Conservation (phyloP, 2,888 invertebrate species). For the Caenorhabditis sp. region DNA sequence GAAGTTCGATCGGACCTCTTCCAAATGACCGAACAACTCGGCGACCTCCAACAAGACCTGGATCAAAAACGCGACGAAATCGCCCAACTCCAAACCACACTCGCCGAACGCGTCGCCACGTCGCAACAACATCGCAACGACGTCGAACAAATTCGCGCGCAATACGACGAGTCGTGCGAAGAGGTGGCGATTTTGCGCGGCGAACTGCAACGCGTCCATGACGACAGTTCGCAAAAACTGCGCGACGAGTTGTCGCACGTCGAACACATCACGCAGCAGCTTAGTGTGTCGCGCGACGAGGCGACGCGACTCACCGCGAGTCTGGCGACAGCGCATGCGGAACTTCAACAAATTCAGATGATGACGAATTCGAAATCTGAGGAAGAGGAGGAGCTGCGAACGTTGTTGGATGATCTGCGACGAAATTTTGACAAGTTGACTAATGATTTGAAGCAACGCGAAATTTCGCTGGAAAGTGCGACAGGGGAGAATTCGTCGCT, state of each 20-base stretch:
- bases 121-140: not conserved
- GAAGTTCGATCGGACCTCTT: not conserved
- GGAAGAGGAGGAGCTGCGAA: conserved; percentile 25
- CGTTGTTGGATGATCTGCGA: conserved; percentile 42
- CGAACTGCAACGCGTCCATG: conserved; percentile 18
- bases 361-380: conserved; percentile 10
- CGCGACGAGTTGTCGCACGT: conserved; percentile 21
- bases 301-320: conserved; percentile 15
- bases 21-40: not conserved
- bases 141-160: not conserved
- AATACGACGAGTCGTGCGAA: not conserved
- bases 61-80: not conserved
- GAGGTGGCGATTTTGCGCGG: not conserved
- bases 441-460: conserved; percentile 43
- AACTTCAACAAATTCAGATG: conserved; percentile 17
- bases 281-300: conserved; percentile 7
- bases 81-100: not conserved
- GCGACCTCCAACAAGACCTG: not conserved
- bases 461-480: conserved; percentile 34
- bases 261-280: conserved; percentile 11
- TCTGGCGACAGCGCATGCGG: conserved; percentile 12
- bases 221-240: conserved; percentile 13
- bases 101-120: not conserved
- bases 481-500: conserved; percentile 14
- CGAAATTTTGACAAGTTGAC: conserved; percentile 42